Evolutionary conservation across 23 tunicate genomes (phyloP).

Genomic region (Oikopleura dioica): DNA sequence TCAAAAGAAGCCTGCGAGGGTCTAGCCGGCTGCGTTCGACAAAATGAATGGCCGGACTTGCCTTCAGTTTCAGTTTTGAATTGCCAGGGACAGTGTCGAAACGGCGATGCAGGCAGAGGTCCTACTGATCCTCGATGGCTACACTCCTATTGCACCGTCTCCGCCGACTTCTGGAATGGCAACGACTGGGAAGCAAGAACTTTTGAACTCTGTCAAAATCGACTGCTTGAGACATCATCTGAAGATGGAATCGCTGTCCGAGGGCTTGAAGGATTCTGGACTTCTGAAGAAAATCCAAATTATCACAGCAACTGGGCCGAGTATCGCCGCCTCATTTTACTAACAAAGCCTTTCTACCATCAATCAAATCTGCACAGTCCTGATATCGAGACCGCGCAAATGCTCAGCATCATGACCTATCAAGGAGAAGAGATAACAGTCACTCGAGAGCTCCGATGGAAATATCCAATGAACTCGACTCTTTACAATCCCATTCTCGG

Average conservation of each 20-base stretch:
- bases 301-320: too few species aligned
- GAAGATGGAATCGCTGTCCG: too few species aligned
- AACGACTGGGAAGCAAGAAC: not conserved
- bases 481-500: conserved; percentile 5
- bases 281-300: too few species aligned
- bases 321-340: too few species aligned
- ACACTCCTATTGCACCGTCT: not conserved
- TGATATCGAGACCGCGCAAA: too few species aligned
- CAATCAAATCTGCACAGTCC: too few species aligned
- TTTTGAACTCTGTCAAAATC: too few species aligned
- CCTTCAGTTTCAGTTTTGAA: not conserved
- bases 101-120: not conserved
- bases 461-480: not conserved
- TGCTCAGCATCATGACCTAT: not conserved
- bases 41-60: not conserved
- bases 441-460: not conserved
- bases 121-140: not conserved
- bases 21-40: not conserved
- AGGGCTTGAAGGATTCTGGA: too few species aligned
- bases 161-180: not conserved
- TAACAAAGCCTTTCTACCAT: too few species aligned
- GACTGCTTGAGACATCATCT: too few species aligned
- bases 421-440: not conserved
- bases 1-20: not conserved
- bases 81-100: not conserved